Conservation (phyloP, 2,888 invertebrate species). For the Fragum fragum region DNA sequence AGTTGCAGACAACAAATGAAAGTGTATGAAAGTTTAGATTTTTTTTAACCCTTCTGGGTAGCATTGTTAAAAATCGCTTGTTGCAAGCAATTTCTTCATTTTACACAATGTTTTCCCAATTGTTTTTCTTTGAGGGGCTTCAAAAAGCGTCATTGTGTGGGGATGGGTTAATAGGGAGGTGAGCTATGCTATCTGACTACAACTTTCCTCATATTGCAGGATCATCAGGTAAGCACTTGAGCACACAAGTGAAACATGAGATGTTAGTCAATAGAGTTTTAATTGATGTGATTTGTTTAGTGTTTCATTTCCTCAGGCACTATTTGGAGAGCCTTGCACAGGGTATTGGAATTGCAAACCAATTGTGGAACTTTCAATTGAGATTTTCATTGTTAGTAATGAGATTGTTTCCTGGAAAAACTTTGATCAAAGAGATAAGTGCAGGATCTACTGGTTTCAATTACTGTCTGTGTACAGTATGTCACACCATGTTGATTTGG, state of each 20-base stretch:
- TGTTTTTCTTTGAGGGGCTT: too few relatives aligned
- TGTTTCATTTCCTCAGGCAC: background rate
- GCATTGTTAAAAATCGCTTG: too few relatives aligned
- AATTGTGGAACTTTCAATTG: background rate
- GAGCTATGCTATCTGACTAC: too few relatives aligned
- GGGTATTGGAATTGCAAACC: background rate
- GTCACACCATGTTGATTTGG: background rate
- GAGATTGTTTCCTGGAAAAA: conserved; percentile 1
- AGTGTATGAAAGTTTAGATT: too few relatives aligned
- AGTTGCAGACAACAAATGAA: too few relatives aligned
- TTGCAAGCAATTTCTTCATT: too few relatives aligned
- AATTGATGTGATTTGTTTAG: background rate
- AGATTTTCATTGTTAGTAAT: conserved; percentile 6
- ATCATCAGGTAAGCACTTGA: too few relatives aligned
- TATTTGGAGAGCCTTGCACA: background rate
- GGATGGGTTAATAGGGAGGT: too few relatives aligned
- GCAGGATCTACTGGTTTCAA: background rate
- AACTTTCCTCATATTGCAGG: too few relatives aligned
- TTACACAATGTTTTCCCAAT: too few relatives aligned
- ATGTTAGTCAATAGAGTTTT: background rate
- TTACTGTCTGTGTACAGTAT: background rate
- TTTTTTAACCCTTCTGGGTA: too few relatives aligned
- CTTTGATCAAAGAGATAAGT: conserved; percentile 1
- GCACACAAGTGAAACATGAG: background rate
- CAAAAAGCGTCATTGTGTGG: too few relatives aligned